Base-by-base conservation (phyloP, 2,888 invertebrate genomes). In the Anaspis maculata region DNA sequence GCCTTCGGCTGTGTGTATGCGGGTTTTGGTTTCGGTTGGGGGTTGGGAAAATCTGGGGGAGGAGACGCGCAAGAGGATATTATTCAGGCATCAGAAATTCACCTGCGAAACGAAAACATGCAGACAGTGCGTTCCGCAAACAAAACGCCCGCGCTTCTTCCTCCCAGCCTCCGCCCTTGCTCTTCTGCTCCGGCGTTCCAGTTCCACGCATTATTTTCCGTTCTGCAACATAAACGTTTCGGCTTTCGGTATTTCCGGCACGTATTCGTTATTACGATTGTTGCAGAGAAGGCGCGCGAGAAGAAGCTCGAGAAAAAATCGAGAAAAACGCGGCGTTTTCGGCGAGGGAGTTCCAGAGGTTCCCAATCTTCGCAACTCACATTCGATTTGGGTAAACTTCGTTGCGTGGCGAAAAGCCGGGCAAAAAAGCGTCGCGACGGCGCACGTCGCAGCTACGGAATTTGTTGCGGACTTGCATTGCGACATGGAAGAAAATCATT, bases 251-350 rank as follows among this genome's bases (percentile, higher is more conserved):
- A 52, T 45, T 46, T 48, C 40, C 42, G 31, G 34, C 52, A 52
- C 49, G 52, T 50, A 39, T 37, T 24, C 34, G 49, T 50, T 49
- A 50, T 50, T 50, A 46, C 45, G 47, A 41, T 34, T 42, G 32
- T 49, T 40, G 42, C 43, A 36, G 36, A 36, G 27, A 32, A 12
- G 29, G 32, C n/a, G n/a, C n/a, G n/a, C n/a, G 26, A 32, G 25
- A 26, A 27, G 27, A 33, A 12, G 29, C 13, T 12, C 24, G 28
- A 27, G 33, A 46, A 46, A 45, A 49, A 48, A 46, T 45, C 44
- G 42, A 34, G 34, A 32, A 25, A 29, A 37, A 48, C 51, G 45
- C 44, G 43, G n/a, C n/a, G n/a, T n/a, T n/a, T n/a, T n/a, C n/a
- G n/a, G n/a, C n/a, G n/a, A n/a, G n/a, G n/a, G n/a, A n/a, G n/a